Base-by-base conservation (phyloP, 2,113 vertebrate genomes). In the Carlito syrichta region DNA sequence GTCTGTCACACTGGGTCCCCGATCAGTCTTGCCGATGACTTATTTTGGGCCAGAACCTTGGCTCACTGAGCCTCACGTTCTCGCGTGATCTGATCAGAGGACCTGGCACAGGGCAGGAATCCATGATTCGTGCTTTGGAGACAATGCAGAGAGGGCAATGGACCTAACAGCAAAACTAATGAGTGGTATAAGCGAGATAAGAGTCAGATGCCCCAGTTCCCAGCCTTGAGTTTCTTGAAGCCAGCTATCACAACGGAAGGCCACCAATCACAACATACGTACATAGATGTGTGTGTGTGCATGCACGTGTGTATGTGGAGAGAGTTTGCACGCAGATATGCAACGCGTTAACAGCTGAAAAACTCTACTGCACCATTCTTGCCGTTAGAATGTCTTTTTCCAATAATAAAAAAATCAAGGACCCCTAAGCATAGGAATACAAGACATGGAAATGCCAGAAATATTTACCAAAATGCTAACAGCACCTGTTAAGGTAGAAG, bases 161-260 rank as follows among this genome's bases (percentile, higher is more conserved):
- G n/a, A 76, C 32, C 35, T 85, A 89, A 73, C 5, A 30, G 81
- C n/a, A 93, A 95, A 95, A 60, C 58, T 79, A 81, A 94, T 45
- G 45, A 93, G 40, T 30, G 82, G 27, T 78, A 91, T 60, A 82
- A 54, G 8, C 32, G 66, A 94, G 71, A 54, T 73, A 86, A 79
- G n/a, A 95, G 52, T 52, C 54, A 84, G 22, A 45, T 71, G 71
- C 10, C 95, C 45, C 40, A 56, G 40, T 92, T 63, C 60, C 32
- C 45, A 82, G 66, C 60, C 38, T 77, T 74, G 30, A 13, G 13
- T 81, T 84, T 56, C 84, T 84, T 78, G 25, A 78, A 86, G 54
- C 8, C 22, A 58, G 43, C 73, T 94, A 73, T 23, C 69, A 83
- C 68, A 83, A 74, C 35, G 48, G 73, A 83, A 83, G 56, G 12